A percentile compares a stretch with the other conserved stretches of the same genome.
phyloP scores from a whole-genome alignment of 1,140 invertebrate species.

The Pomacea maculata region DNA sequence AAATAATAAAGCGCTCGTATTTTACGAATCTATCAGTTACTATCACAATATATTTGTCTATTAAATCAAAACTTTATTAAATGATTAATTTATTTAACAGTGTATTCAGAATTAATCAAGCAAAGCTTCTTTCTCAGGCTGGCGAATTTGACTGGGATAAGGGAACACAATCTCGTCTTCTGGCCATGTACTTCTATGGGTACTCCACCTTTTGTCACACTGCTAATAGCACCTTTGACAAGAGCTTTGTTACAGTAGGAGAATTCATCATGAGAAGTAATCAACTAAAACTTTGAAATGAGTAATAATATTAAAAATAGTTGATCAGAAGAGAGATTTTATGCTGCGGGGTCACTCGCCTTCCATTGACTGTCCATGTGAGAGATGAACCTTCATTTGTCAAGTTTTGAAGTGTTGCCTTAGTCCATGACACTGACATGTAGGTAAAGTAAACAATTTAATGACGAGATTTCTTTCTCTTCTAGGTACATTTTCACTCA shows the following conservation, averaged over 20 bases:
- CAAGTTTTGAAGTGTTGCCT: background rate
- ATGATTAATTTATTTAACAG: too few relatives aligned
- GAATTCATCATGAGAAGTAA: too few relatives aligned
- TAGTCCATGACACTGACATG: too few relatives aligned
- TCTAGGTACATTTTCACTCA: slow-evolving; percentile 31
- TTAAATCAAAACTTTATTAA: background rate
- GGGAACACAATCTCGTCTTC: background rate
- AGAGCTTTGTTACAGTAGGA: too few relatives aligned
- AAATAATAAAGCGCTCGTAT: too few relatives aligned
- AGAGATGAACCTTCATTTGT: background rate
- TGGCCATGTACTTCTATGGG: slow-evolving; percentile 21
- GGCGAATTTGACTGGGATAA: slow-evolving; percentile 21
- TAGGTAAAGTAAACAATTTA: background rate
- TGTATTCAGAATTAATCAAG: too few relatives aligned
- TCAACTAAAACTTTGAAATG: too few relatives aligned
- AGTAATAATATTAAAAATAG: too few relatives aligned
- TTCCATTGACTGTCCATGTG: background rate
- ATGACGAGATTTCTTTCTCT: background rate
- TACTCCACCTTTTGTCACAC: background rate
- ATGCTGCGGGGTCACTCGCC: too few relatives aligned
- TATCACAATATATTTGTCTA: too few relatives aligned
- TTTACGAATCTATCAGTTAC: background rate
- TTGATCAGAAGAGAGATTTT: too few relatives aligned
- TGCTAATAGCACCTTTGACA: too few relatives aligned
- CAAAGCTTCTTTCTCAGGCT: background rate